Percentiles rank a stretch among this genome's conserved stretches.
Conservation (phyloP, 2,888 invertebrate species). For the Epistrophe grossulariae region DNA sequence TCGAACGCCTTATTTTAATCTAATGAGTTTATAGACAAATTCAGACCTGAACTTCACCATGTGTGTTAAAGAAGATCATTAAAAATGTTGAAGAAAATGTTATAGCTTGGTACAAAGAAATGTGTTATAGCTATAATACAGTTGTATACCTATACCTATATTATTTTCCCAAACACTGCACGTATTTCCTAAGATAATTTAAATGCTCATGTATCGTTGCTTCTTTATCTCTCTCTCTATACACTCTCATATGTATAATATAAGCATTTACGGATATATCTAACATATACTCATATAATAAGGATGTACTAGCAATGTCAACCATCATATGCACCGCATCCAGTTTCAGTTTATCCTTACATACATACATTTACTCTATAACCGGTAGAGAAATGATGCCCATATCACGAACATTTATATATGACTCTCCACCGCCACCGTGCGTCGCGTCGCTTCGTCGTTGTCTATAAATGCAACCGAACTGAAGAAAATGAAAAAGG, state of each 20-base stretch:
- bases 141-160: neutral
- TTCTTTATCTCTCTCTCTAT: neutral
- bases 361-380: neutral
- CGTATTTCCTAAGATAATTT: constrained; percentile 52
- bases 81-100: constrained; percentile 20
- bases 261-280: constrained; percentile 13
- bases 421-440: no score
- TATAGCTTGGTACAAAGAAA: neutral
- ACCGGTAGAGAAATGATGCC: constrained; percentile 2
- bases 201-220: constrained; percentile 46
- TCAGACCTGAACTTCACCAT: neutral
- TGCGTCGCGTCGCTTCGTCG: no score
- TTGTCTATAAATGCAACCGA: constrained; percentile 18
- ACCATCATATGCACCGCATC: constrained; percentile 4
- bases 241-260: neutral
- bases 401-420: no score
- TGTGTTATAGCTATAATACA: neutral
- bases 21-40: neutral
- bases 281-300: neutral
- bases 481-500: constrained; percentile 18
- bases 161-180: constrained; percentile 36
- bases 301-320: constrained; percentile 27
- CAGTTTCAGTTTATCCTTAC: neutral
- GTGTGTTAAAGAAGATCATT: constrained; percentile 36
- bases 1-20: no score